Conservation (phyloP, 1,140 invertebrate genomes). For the Drosophila elegans region DNA sequence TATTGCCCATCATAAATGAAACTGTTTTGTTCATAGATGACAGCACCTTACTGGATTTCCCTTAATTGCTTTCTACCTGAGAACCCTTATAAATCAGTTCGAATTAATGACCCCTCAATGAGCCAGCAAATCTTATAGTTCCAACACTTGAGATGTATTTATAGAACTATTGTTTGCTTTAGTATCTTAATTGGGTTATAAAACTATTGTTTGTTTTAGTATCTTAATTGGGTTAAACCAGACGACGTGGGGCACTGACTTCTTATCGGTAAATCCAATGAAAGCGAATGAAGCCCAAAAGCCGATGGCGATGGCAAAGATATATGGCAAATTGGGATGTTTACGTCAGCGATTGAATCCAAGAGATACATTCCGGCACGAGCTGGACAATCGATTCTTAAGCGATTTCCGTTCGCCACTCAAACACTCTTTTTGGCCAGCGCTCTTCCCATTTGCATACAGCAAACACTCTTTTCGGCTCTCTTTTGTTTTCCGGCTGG, state of each 20-base stretch:
- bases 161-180: constrained; percentile 19
- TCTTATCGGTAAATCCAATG: constrained; percentile 35
- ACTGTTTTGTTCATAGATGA: not conserved
- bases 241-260: constrained; percentile 34
- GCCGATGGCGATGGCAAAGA: constrained; percentile 17
- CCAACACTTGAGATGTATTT: constrained; percentile 40
- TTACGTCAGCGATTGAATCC: constrained; percentile 32
- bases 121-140: constrained; percentile 39
- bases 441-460: constrained; percentile 6
- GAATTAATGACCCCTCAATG: constrained; percentile 41
- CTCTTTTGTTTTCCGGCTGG: constrained; percentile 59
- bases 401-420: constrained; percentile 50
- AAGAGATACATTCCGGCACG: constrained; percentile 22
- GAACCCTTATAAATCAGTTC: constrained; percentile 20
- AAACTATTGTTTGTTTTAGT: constrained; percentile 17
- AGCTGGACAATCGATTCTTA: constrained; percentile 48
- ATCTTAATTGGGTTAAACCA: constrained; percentile 42
- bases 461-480: constrained; percentile 14
- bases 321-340: constrained; percentile 16
- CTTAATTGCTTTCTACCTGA: constrained; percentile 3
- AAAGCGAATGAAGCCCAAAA: constrained; percentile 26
- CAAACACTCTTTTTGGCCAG: not conserved
- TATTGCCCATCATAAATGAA: not conserved
- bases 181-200: constrained; percentile 41
- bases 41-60: not conserved